Evolutionary conservation across 2,113 vertebrate genomes (phyloP), one percentile per base, ranked within the genome.

Genomic region (Rhombomys opimus): DNA sequence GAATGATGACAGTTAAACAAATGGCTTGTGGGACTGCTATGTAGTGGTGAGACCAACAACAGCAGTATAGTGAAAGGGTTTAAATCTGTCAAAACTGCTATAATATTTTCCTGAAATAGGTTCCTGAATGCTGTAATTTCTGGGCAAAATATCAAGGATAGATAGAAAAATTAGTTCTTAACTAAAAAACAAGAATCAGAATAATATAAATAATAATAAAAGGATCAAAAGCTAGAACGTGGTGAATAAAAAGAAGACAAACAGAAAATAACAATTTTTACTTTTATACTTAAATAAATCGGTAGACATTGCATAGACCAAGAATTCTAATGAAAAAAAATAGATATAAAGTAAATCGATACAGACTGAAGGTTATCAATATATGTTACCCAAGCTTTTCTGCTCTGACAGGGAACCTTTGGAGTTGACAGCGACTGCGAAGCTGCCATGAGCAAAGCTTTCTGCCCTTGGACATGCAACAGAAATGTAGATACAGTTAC

Each of bases 191-290:
- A 46, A 46, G 32, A 23, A 32, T 89, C 1, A 88, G 12, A 84
- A n/a, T 78, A 70, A 65, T 86, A 46, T 25, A 14, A 23, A 54
- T 65, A 81, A 81, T 57, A 80, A 67, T 7, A 91, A 35, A 89
- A 86, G 7, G 1, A 93, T 72, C 11, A 59, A 13, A 70, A 67
- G 23, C 14, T 46, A 9, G 72, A 92, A 57, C 63, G 11, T 68
- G 14, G 3, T 81, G 22, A 32, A 73, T 50, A 61, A 82, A 84
- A 75, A 75, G 32, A 14, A 1, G 25, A n/a, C 8, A 90, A 65
- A 82, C 4, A 90, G 8, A 85, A 95, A 68, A 91, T 61, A 93
- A 30, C 4, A 52, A 52, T 59, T 82, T 78, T 88, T 80, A 84
- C 13, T 15, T 4, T 78, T 88, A 68, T 1, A 90, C 1, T 70